Conservation (phyloP, 2,888 invertebrate species). For the Conops quadrifasciatus region DNA sequence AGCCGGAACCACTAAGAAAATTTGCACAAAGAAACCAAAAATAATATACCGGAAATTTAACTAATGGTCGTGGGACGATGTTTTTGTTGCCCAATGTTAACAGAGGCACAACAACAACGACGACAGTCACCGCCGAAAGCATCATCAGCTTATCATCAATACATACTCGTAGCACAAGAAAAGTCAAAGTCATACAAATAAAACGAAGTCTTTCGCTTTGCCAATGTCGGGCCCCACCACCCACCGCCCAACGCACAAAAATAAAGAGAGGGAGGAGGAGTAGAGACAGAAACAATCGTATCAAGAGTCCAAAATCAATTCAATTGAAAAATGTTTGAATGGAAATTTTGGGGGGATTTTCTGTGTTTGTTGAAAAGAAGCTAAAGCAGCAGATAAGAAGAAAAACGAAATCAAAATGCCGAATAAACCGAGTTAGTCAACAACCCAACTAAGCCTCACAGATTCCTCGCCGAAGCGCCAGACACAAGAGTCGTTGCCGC, state of each 20-base stretch:
- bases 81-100: not conserved
- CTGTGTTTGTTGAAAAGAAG: not conserved
- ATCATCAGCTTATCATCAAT: not conserved
- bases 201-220: not conserved
- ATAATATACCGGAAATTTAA: constrained; percentile 22
- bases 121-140: no score
- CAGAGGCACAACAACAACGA: not conserved
- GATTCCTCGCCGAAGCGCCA: not conserved
- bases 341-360: not conserved
- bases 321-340: constrained; percentile 40
- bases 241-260: not conserved
- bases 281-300: constrained; percentile 29
- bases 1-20: not conserved
- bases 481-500: no score
- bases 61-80: constrained; percentile 20
- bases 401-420: not conserved
- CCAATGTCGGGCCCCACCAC: not conserved
- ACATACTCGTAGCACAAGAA: no score
- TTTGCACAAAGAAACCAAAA: constrained; percentile 12
- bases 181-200: constrained; percentile 12
- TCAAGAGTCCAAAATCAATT: constrained; percentile 41
- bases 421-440: not conserved
- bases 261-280: not conserved
- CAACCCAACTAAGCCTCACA: not conserved
- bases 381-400: not conserved